phyloP scores from a whole-genome alignment of 2,113 vertebrate species.

The Megaptera novaeangliae region DNA sequence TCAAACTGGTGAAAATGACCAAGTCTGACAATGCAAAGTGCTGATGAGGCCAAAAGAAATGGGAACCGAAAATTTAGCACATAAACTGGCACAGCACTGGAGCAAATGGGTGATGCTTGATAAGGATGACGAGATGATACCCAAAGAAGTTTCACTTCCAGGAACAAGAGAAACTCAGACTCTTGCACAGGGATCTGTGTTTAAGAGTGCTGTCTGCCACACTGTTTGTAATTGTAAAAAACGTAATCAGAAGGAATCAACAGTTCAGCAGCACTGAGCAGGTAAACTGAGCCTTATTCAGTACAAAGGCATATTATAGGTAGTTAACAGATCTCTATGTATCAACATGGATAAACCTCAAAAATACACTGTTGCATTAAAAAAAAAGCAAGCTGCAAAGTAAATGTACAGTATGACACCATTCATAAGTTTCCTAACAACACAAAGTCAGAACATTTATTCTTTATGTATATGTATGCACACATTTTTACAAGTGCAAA shows the following conservation, averaged over 20 bases:
- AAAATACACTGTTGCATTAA: neutral
- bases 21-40: neutral
- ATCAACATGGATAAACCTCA: neutral
- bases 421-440: neutral
- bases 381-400: neutral
- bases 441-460: neutral
- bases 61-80: neutral
- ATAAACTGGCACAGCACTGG: neutral
- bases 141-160: neutral
- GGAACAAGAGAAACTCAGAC: neutral
- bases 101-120: neutral
- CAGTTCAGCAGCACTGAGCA: neutral
- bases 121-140: neutral
- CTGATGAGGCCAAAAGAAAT: neutral
- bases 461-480: neutral
- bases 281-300: neutral
- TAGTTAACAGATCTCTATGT: neutral
- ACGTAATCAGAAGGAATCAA: neutral
- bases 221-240: neutral
- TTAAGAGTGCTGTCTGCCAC: neutral
- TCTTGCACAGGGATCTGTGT: neutral
- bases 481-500: neutral
- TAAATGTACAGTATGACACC: neutral
- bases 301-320: neutral
- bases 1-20: neutral